Conservation (phyloP, 2,797 vertebrate species). For the Pogonophryne albipinna region DNA sequence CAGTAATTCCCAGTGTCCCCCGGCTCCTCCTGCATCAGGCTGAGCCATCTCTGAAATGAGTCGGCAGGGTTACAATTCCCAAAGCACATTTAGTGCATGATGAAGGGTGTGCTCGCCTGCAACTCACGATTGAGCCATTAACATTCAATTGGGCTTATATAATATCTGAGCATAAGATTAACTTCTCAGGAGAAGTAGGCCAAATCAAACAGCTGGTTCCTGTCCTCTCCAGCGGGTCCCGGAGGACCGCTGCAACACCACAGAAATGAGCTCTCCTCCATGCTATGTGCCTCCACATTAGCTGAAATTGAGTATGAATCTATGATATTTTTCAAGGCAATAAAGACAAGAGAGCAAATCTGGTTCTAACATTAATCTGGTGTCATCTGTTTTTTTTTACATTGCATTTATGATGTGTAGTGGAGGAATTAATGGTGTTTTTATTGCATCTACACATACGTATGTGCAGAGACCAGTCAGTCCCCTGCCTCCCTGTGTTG, state of each 20-base stretch:
- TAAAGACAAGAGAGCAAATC: conserved; percentile 57
- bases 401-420: conserved; percentile 46
- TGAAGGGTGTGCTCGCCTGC: conserved; percentile 61
- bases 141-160: conserved; percentile 73
- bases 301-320: conserved; percentile 56
- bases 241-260: conserved; percentile 54
- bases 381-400: conserved; percentile 42
- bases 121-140: conserved; percentile 73
- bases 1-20: conserved; percentile 56
- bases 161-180: conserved; percentile 71
- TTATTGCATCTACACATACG: conserved; percentile 45
- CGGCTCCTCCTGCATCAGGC: conserved; percentile 48
- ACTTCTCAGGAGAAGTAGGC: conserved; percentile 73
- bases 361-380: conserved; percentile 50
- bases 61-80: conserved; percentile 66
- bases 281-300: conserved; percentile 64
- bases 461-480: conserved; percentile 10
- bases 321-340: conserved; percentile 59
- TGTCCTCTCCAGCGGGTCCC: conserved; percentile 67
- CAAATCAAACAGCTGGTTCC: conserved; percentile 79
- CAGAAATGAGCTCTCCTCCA: conserved; percentile 66
- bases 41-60: conserved; percentile 67
- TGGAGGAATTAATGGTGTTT: conserved; percentile 56
- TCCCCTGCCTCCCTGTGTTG: neutral
- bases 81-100: conserved; percentile 51